Evolutionary conservation across 2,113 vertebrate genomes (phyloP).

Genomic region (Dasyurus viverrinus): DNA sequence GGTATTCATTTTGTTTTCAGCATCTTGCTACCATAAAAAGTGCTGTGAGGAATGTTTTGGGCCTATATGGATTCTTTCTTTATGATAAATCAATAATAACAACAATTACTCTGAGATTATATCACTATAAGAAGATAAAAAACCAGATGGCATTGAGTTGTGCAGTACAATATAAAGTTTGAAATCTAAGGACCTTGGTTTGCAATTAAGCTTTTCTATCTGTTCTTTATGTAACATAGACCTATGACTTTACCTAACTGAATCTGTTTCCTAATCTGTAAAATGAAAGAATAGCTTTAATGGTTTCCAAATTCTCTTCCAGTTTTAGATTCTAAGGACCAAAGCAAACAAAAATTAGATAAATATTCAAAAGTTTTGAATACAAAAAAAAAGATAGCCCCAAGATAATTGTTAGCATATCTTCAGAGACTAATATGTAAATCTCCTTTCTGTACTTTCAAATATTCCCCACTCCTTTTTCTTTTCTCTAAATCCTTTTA

Average conservation of each 20-base stretch:
- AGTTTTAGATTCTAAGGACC: background rate
- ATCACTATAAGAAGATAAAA: background rate
- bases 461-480: background rate
- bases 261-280: background rate
- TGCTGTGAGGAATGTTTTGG: background rate
- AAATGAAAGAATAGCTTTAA: background rate
- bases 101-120: background rate
- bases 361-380: background rate
- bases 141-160: background rate
- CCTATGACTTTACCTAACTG: background rate
- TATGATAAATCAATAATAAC: background rate
- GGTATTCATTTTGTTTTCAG: background rate
- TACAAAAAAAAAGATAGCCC: background rate
- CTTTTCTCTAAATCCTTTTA: background rate
- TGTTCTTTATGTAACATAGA: background rate
- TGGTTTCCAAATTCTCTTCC: background rate
- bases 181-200: background rate
- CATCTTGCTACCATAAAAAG: background rate
- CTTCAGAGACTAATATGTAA: background rate
- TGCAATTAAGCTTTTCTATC: background rate
- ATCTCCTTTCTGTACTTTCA: background rate
- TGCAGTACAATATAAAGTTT: background rate
- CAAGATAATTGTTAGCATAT: background rate
- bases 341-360: background rate
- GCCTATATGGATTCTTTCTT: background rate